Evolutionary conservation across 2,113 vertebrate species (phyloP).

Genomic region (Ranitomeya variabilis): DNA sequence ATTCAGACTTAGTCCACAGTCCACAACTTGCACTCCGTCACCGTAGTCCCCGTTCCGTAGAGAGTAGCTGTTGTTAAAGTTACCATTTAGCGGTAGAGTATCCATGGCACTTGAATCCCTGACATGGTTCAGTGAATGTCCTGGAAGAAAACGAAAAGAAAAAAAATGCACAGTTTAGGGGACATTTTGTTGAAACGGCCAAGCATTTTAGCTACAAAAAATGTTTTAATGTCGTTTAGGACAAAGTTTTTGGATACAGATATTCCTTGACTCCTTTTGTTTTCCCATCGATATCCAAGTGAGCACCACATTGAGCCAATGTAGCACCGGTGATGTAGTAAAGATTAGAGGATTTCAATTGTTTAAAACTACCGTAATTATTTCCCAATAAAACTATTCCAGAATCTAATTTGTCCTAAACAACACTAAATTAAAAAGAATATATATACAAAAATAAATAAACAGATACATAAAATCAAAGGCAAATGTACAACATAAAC

Average conservation of each 20-base stretch:
- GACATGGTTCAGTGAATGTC: conserved; percentile 98
- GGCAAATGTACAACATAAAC: conserved; percentile 87
- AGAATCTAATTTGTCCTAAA: conserved; percentile 93
- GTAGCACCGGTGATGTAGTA: neutral
- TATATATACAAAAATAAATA: conserved; percentile 75
- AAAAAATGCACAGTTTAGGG: conserved; percentile 55
- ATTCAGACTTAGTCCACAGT: conserved; percentile 97
- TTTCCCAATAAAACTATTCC: conserved; percentile 75
- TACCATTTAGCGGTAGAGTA: conserved; percentile 99
- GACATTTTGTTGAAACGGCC: neutral
- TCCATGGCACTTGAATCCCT: conserved; percentile 99
- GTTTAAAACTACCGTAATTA: conserved; percentile 61
- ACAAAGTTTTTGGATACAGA: conserved; percentile 75
- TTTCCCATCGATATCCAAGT: conserved; percentile 71
- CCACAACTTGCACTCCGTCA: conserved; percentile 90
- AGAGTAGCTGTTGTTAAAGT: conserved; percentile 99
- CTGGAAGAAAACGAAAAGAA: conserved; percentile 72
- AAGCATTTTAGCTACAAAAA: conserved; percentile 61
- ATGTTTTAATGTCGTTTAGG: conserved; percentile 95
- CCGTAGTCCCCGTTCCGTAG: conserved; percentile 93
- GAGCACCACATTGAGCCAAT: conserved; percentile 67
- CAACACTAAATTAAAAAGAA: conserved; percentile 89
- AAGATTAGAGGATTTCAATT: neutral
- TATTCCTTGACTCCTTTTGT: conserved; percentile 59
- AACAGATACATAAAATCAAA: conserved; percentile 79